Evolutionary conservation across 2,113 vertebrate genomes (phyloP), one percentile per base, ranked within the genome.

Genomic region (Ondatra zibethicus): DNA sequence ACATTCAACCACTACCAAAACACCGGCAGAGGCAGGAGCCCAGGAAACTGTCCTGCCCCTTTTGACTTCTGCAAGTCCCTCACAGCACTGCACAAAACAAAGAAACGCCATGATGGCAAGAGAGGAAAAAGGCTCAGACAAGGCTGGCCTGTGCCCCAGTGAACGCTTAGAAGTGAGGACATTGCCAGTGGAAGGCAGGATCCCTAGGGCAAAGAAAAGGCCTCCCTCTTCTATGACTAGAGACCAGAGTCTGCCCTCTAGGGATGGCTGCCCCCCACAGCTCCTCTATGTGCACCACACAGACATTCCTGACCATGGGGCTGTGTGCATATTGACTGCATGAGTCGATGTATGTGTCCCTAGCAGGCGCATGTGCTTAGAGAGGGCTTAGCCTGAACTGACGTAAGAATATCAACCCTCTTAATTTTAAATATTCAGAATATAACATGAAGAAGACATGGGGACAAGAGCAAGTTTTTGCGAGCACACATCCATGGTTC

Each of bases 351-450:
- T 36, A 9, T 90, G 66, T 6, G 10, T 31, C 52, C 27, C 61
- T 45, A 36, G 61, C 45, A 61, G 81, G 91, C 16, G 1, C 27
- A 72, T 16, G 65, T 66, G 76, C 1, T 7, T n/a, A 27, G 19
- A 70, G 11, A 10, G 25, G 23, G 39, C 10, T 29, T 29, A 10
- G 0, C 1, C 33, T 6, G 45, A 25, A 66, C 50, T 39, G 39
- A 88, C n/a, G 63, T 91, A 33, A 91, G 23, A 36, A 76, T 1
- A 52, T 42, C 70, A 1, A 36, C 72, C n/a, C 68, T 45, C 33
- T 4, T 13, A 17, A 2, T 36, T 66, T 92, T 76, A 96, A 85
- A 81, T 86, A 86, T 91, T 85, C n/a, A 77, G 36, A 78, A 75
- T 58, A 73, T 47, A 77, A 65, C 65, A 50, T 25, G 7, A 92